Evolutionary conservation across 2,888 invertebrate genomes (phyloP), one percentile per base, ranked within the genome.

Genomic region (Plebejus argus): DNA sequence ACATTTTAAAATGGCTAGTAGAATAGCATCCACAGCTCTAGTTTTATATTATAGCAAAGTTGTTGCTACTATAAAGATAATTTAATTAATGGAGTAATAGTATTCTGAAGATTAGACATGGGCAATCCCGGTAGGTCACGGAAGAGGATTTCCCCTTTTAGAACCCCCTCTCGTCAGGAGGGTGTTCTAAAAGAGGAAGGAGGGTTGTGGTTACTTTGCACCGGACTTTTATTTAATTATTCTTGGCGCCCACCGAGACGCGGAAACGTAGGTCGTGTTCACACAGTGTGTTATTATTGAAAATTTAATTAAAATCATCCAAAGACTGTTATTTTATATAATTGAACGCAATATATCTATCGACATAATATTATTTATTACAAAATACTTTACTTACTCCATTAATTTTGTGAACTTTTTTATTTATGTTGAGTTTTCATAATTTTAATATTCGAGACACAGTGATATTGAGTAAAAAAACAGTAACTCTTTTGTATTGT

Each of bases 161-260:
- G 10, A 10, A 45, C 53, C 53, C 3, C 18, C 53, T 15, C 5
- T 5, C 18, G 18, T 53, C 53, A 53, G 70, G 70, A 45, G 10
- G 53, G 15, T 15, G 56, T 56, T 28, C 15, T 33, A 45, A 8
- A 39, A 72, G 72, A n/a, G 74, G 23, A 12, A 70, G 35, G 56
- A 23, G 76, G 76, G 75, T 18, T 56, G 75, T 70, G 77, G 79
- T 81, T 80, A 78, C 90, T 89, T 89, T 87, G 87, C 85, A 85
- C 85, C 82, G 85, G 85, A 78, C 82, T 84, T 84, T 87, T 86
- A 88, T 88, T 86, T 88, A 90, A 91, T 90, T 90, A 90, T 84
- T 83, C 84, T 86, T 83, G 82, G 85, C 80, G 80, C 82, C 81
- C 81, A 77, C 76, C 76, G 79, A 81, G 79, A 80, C 66, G 76